These are phyloP conservation scores for Agrotis segetum DNA, from an alignment of 2,888 invertebrate genomes.

Conservation along the genomic window DNA sequence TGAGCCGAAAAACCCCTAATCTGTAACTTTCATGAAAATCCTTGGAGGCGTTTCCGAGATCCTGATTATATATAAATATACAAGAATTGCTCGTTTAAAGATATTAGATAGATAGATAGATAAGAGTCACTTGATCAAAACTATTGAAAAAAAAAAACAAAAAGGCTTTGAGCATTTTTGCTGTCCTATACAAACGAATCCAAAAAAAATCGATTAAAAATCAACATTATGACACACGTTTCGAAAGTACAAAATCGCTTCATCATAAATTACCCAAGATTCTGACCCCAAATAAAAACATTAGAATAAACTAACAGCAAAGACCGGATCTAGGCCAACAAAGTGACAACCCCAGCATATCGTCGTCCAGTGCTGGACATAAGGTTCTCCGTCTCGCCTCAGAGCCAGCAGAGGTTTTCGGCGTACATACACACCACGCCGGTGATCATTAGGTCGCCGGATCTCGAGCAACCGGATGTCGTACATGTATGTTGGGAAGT, in stretches of 20 bases:
- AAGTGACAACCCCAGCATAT: conserved; percentile 10
- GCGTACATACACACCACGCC: conserved; percentile 30
- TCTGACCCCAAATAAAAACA: conserved; percentile 4
- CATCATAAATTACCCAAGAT: neutral
- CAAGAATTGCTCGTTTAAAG: no score
- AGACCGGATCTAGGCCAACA: conserved; percentile 38
- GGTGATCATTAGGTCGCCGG: conserved; percentile 34
- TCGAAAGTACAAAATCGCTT: neutral
- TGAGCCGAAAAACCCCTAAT: no score
- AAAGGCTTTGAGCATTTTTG: no score
- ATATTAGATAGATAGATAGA: no score
- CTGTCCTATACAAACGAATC: no score
- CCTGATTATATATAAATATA: no score
- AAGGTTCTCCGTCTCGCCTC: conserved; percentile 27
- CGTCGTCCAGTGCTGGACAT: conserved; percentile 36
- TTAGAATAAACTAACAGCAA: conserved; percentile 16
- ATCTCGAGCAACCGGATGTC: conserved; percentile 33
- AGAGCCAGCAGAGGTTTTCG: conserved; percentile 9
- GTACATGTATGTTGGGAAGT: conserved; percentile 43
- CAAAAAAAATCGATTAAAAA: no score
- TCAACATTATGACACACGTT: no score
- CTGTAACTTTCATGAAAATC: no score
- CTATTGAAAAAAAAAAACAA: no score
- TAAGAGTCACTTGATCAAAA: no score
- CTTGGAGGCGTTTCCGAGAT: no score